Conservation (phyloP, 2,113 vertebrate species). For the Motacilla tschutschensis region DNA sequence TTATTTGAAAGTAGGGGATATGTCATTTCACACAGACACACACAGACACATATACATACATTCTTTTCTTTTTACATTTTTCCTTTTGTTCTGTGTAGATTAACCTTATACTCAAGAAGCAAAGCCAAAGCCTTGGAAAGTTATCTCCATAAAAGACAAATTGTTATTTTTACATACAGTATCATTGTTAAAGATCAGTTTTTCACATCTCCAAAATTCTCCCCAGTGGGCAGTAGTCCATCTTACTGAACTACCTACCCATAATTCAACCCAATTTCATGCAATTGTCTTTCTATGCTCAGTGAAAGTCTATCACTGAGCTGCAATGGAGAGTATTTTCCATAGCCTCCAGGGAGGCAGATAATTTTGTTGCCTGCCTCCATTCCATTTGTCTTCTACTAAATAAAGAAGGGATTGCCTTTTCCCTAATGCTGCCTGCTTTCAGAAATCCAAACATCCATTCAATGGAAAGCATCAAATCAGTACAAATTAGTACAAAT, state of each 20-base stretch:
- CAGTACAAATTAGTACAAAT: background rate
- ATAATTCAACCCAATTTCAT: slow-evolving; percentile 48
- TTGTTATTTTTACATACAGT: slow-evolving; percentile 45
- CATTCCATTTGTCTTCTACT: background rate
- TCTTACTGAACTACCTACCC: slow-evolving; percentile 47
- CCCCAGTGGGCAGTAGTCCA: slow-evolving; percentile 47
- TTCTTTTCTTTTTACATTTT: background rate
- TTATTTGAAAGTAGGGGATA: background rate
- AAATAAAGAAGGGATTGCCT: background rate
- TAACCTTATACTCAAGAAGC: background rate
- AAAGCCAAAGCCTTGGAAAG: slow-evolving; percentile 17
- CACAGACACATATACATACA: too few species aligned
- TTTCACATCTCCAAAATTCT: slow-evolving; percentile 55
- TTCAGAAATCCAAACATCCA: background rate
- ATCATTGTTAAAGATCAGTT: slow-evolving; percentile 47
- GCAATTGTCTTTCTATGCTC: slow-evolving; percentile 29
- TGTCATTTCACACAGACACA: background rate
- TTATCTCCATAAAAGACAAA: slow-evolving; percentile 18
- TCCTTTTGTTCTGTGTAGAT: background rate
- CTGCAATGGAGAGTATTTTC: background rate
- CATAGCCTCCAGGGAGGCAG: background rate
- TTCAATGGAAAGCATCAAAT: background rate
- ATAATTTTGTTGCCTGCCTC: slow-evolving; percentile 16
- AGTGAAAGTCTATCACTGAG: slow-evolving; percentile 6
- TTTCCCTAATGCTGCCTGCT: background rate